phyloP scores from a whole-genome alignment of 2,113 vertebrate genomes.

The Bagarius yarrelli region DNA sequence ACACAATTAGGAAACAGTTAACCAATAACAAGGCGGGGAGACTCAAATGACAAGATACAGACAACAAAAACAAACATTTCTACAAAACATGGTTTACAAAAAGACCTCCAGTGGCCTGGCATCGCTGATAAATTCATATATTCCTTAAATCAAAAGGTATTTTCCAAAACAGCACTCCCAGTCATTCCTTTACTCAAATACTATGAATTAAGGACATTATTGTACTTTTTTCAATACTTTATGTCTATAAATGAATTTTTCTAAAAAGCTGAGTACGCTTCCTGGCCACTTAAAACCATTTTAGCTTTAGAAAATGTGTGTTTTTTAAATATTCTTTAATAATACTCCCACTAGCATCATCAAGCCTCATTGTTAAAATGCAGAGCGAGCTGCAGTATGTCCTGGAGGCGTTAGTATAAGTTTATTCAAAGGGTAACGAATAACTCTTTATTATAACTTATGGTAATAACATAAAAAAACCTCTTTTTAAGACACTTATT shows the following conservation, averaged over 20 bases:
- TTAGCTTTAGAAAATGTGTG: background rate
- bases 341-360: background rate
- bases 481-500: background rate
- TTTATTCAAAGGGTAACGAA: background rate
- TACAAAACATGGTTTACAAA: no score
- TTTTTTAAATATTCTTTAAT: background rate
- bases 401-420: background rate
- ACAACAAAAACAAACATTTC: no score
- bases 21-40: no score
- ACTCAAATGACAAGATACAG: no score
- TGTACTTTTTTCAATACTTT: background rate
- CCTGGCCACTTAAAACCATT: background rate
- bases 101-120: no score
- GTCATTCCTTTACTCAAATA: no score
- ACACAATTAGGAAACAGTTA: no score
- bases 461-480: no score
- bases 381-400: background rate
- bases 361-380: background rate
- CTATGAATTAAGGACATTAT: background rate
- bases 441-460: background rate
- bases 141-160: no score
- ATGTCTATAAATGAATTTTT: background rate
- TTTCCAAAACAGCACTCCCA: no score
- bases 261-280: slow-evolving; percentile 5
- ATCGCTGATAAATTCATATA: no score